Conservation (phyloP, 2,113 vertebrate genomes). For the Octodon degus region DNA sequence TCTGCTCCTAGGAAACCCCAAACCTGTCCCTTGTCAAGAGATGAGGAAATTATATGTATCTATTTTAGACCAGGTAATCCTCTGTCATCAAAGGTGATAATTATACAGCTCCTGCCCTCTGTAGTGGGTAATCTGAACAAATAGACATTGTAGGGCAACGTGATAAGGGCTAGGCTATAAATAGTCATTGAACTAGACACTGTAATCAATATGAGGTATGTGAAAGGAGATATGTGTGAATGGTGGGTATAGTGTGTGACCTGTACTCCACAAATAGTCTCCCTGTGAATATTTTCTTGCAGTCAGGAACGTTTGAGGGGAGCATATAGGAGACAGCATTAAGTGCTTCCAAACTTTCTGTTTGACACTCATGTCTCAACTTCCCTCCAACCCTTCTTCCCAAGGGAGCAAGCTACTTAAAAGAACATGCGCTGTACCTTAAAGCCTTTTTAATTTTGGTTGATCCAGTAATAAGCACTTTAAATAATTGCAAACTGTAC, state of each 20-base stretch:
- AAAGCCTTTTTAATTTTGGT: background rate
- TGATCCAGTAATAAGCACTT: background rate
- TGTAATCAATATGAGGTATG: background rate
- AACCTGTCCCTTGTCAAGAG: background rate
- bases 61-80: background rate
- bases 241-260: background rate
- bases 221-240: constrained; percentile 5
- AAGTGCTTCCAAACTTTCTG: background rate
- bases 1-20: background rate
- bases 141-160: background rate
- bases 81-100: background rate
- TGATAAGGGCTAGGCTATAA: background rate
- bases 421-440: background rate
- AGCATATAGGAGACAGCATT: background rate
- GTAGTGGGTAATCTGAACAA: background rate
- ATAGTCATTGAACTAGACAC: background rate
- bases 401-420: background rate
- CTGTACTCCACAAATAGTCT: background rate
- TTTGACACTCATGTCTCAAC: background rate
- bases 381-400: background rate
- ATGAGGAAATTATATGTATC: background rate
- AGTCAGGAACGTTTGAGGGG: background rate
- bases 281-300: background rate
- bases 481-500: background rate
- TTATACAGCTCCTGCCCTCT: background rate